Percentiles rank a stretch among this genome's conserved stretches.
Evolutionary conservation across 1,140 invertebrate species (phyloP).

Genomic region (Hylaeus anthracinus): DNA sequence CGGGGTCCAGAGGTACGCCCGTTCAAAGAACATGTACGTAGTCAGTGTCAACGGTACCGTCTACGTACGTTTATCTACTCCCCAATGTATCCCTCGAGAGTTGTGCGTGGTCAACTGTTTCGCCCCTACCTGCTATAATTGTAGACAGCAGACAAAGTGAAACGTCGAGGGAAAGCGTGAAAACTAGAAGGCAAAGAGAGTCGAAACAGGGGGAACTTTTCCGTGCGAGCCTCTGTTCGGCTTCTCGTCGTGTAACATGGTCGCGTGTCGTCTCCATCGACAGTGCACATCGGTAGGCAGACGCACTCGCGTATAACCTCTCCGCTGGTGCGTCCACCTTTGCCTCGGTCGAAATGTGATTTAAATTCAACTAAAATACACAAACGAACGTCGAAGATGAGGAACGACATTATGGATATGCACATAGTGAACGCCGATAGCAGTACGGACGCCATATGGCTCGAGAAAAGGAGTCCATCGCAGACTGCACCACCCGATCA

Average conservation of each 20-base stretch:
- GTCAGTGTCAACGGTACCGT: slow-evolving; percentile 40
- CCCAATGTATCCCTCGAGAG: slow-evolving; percentile 33
- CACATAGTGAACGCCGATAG: slow-evolving; percentile 60
- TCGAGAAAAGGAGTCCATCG: slow-evolving; percentile 61
- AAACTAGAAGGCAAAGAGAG: slow-evolving; percentile 44
- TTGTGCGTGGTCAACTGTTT: slow-evolving; percentile 52
- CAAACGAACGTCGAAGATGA: slow-evolving; percentile 48
- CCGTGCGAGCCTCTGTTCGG: slow-evolving; percentile 6
- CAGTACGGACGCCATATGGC: slow-evolving; percentile 65
- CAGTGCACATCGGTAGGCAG: slow-evolving; percentile 50
- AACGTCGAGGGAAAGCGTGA: slow-evolving; percentile 61
- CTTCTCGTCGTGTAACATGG: slow-evolving; percentile 59
- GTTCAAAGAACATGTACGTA: slow-evolving; percentile 55
- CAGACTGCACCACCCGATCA: slow-evolving; percentile 52
- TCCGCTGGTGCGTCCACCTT: slow-evolving; percentile 34
- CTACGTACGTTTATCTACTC: slow-evolving; percentile 47
- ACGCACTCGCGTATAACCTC: slow-evolving; percentile 55
- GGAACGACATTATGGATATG: slow-evolving; percentile 61
- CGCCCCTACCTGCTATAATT: slow-evolving; percentile 55
- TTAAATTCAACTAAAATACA: slow-evolving; percentile 2
- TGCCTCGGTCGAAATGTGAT: slow-evolving; percentile 52
- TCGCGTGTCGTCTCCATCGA: slow-evolving; percentile 52
- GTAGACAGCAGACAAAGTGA: slow-evolving; percentile 52
- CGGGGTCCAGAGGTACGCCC: slow-evolving; percentile 66
- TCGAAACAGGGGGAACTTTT: slow-evolving; percentile 40